These are phyloP conservation scores for Premnoplex brunnescens DNA, from an alignment of 2,797 vertebrate genomes.

Conservation along the genomic window DNA sequence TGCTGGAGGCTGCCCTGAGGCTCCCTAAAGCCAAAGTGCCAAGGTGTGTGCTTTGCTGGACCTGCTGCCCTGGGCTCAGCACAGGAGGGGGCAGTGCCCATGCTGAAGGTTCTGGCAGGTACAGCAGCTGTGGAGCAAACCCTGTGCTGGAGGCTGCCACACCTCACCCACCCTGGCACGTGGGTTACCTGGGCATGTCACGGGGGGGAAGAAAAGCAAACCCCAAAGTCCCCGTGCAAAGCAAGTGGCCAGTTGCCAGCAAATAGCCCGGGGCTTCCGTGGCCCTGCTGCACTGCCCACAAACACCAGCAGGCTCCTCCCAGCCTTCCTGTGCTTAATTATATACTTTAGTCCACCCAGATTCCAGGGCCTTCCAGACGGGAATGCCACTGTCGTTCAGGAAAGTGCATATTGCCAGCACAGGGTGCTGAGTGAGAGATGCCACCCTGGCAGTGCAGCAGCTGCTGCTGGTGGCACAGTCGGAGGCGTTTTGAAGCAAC, in stretches of 20 bases:
- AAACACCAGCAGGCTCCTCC: not conserved
- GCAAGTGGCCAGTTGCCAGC: not conserved
- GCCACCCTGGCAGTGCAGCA: not conserved
- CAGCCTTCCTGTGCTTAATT: constrained; percentile 4
- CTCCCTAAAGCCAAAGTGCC: not conserved
- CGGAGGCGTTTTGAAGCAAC: not conserved
- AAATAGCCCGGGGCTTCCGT: not conserved
- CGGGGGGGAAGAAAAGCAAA: fast-evolving
- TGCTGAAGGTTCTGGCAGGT: not conserved
- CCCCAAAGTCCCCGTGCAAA: not conserved
- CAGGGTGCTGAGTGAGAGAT: not conserved
- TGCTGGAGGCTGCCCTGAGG: not conserved
- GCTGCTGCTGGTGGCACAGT: not conserved
- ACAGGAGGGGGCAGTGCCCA: not conserved
- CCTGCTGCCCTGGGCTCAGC: not conserved
- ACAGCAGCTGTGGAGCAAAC: not conserved
- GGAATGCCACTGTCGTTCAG: not conserved
- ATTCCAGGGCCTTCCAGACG: not conserved
- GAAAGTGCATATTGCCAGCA: not conserved
- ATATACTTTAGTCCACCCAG: not conserved
- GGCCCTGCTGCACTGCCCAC: not conserved
- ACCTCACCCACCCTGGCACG: not conserved
- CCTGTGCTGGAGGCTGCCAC: not conserved
- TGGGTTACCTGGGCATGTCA: not conserved
- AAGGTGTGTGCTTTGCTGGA: not conserved